Conservation (phyloP, 2,888 invertebrate genomes). For the Antitype chi region DNA sequence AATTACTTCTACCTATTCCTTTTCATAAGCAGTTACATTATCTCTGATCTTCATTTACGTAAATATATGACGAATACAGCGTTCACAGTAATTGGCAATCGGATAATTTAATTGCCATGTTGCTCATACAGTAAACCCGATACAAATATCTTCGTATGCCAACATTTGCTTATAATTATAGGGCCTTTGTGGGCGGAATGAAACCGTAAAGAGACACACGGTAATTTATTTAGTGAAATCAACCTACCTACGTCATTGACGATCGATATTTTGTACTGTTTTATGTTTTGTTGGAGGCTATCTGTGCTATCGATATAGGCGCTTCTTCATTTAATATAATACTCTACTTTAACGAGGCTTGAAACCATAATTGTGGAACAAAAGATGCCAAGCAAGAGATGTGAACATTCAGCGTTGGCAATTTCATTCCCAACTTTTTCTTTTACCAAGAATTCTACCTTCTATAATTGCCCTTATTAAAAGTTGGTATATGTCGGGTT, state of each 20-base stretch:
- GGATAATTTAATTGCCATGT: slow-evolving; percentile 20
- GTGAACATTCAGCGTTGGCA: background rate
- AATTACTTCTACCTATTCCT: background rate
- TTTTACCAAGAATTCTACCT: slow-evolving; percentile 4
- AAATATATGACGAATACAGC: background rate
- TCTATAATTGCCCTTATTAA: background rate
- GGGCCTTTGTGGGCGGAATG: slow-evolving; percentile 58
- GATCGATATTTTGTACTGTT: slow-evolving; percentile 51
- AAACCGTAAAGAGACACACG: slow-evolving; percentile 47
- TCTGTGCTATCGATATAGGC: background rate
- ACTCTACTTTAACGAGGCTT: background rate
- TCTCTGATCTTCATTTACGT: background rate
- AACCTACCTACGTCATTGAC: slow-evolving; percentile 34
- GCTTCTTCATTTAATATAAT: slow-evolving; percentile 10
- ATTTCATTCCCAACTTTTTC: background rate
- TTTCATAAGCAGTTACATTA: background rate
- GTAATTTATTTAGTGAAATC: slow-evolving; percentile 59
- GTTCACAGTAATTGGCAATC: slow-evolving; percentile 34
- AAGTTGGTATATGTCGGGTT: slow-evolving; percentile 5
- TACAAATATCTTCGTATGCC: slow-evolving; percentile 37
- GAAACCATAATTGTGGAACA: background rate
- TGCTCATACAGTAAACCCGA: slow-evolving; percentile 9
- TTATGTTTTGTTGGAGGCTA: slow-evolving; percentile 25
- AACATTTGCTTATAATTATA: slow-evolving; percentile 64
- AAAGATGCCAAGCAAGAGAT: background rate